A percentile compares a stretch with the other conserved stretches of the same genome.
phyloP scores from a whole-genome alignment of 2,113 vertebrate species.

The Otis tarda region DNA sequence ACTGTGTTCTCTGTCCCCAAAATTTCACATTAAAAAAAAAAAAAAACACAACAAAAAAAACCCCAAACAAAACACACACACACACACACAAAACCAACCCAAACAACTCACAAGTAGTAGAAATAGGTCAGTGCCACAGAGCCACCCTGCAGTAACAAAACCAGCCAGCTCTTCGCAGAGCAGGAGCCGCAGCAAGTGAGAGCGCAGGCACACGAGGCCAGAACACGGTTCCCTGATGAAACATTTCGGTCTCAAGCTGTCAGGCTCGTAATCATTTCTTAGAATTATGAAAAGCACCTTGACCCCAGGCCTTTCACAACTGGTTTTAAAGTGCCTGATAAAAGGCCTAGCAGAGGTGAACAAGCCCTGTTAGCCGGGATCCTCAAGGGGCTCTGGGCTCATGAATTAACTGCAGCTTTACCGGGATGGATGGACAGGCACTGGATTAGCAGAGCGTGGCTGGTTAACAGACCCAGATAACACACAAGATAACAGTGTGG shows the following conservation, averaged over 20 bases:
- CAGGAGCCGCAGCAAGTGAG: not conserved
- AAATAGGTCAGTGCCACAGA: not conserved
- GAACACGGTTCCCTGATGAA: not conserved
- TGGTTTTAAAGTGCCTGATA: constrained; percentile 17
- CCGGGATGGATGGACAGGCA: constrained; percentile 40
- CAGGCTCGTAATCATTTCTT: not conserved
- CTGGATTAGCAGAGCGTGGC: constrained; percentile 29
- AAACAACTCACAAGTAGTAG: not conserved
- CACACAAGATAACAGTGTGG: constrained; percentile 12
- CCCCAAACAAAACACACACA: not conserved
- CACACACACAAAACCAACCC: not conserved
- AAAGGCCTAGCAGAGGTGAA: not conserved
- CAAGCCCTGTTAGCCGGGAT: not conserved
- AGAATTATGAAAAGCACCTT: constrained; percentile 31
- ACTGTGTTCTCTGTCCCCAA: not conserved
- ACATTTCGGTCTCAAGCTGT: not conserved
- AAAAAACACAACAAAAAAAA: not conserved
- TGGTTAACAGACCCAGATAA: constrained; percentile 49
- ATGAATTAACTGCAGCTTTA: constrained; percentile 53
- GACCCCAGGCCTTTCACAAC: not conserved
- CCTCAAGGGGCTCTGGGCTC: not conserved
- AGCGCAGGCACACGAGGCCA: not conserved
- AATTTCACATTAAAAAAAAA: not conserved
- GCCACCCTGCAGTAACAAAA: not conserved
- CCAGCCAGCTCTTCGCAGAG: not conserved